Evolutionary conservation across 2,888 invertebrate species (phyloP), one percentile per base, ranked within the genome.

Genomic region (Troides aeacus): DNA sequence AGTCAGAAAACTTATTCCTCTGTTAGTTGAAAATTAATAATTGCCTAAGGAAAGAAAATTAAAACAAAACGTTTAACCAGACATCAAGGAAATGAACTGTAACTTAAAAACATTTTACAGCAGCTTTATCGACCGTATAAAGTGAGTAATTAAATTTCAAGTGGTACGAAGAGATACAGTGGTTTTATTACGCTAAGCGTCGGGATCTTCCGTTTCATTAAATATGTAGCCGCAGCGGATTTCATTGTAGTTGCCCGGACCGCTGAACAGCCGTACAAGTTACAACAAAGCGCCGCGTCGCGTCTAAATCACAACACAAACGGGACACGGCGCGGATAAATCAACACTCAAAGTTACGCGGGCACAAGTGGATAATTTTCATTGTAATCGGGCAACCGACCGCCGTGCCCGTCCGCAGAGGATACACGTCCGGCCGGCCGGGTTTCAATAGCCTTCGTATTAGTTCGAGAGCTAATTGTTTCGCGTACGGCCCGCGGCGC

Each of bases 391-490:
- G 72, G 73, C 76, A 75, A 78, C 74, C 74, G 77, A 66, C 69
- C 71, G 71, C 72, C 72, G 76, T 77, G 76, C 74, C 74, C 77
- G 75, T 78, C 78, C 80, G 74, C 74, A 72, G 78, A 80, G 82
- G 80, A 78, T 79, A 75, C 75, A 74, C 74, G 76, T 75, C 74
- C 76, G 74, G 67, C 68, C 70, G 76, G 75, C 69, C 74, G 77
- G 79, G 77, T 80, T 82, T 79, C 83, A 81, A 81, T 80, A 72
- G 78, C 79, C 77, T 73, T 77, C 76, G 77, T 81, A 83, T 83
- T 84, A 85, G 86, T 84, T 84, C 78, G 80, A 73, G 82, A 83
- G 82, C 81, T 83, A 87, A 87, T 86, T 85, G 87, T 85, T 85
- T 80, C 78, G 76, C 78, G 71, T 63, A 68, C 56, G 12, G 72